These are phyloP conservation scores for Huso huso DNA, from an alignment of 2,797 vertebrate species.

Conservation along the genomic window DNA sequence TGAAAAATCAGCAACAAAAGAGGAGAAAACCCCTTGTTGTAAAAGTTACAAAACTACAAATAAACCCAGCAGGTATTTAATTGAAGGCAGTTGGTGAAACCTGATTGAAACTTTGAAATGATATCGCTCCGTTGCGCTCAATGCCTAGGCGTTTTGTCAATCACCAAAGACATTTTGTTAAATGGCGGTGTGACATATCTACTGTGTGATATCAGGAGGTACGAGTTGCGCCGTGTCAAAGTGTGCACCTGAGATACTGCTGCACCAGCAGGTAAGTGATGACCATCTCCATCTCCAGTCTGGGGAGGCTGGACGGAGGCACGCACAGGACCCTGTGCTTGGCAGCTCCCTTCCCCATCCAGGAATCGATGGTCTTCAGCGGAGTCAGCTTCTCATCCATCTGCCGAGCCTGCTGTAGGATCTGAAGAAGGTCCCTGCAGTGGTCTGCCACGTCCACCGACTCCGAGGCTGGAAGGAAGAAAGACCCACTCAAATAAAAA, in stretches of 20 bases:
- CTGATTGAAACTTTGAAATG: too few species aligned
- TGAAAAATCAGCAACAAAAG: too few species aligned
- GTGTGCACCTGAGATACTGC: slow-evolving; percentile 75
- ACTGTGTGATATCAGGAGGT: background rate
- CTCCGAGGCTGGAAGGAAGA: slow-evolving; percentile 44
- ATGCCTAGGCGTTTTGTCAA: too few species aligned
- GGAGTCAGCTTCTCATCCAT: slow-evolving; percentile 85
- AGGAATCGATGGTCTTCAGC: slow-evolving; percentile 80
- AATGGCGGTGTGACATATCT: background rate
- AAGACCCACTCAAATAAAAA: background rate
- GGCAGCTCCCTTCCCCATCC: slow-evolving; percentile 77
- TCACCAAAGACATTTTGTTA: background rate
- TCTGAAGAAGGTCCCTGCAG: slow-evolving; percentile 72
- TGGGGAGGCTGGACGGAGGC: slow-evolving; percentile 54
- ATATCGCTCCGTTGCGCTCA: too few species aligned
- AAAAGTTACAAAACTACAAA: background rate
- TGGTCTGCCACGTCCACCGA: slow-evolving; percentile 63
- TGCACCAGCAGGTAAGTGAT: slow-evolving; percentile 71
- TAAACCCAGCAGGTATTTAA: too few species aligned
- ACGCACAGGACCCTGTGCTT: slow-evolving; percentile 72
- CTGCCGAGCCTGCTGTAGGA: slow-evolving; percentile 69
- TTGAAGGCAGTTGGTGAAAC: too few species aligned
- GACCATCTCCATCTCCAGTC: slow-evolving; percentile 70
- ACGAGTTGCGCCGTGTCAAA: background rate
- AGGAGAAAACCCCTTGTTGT: background rate